These are phyloP conservation scores for Oenanthe melanoleuca DNA, from an alignment of 2,113 vertebrate species.

Conservation along the genomic window DNA sequence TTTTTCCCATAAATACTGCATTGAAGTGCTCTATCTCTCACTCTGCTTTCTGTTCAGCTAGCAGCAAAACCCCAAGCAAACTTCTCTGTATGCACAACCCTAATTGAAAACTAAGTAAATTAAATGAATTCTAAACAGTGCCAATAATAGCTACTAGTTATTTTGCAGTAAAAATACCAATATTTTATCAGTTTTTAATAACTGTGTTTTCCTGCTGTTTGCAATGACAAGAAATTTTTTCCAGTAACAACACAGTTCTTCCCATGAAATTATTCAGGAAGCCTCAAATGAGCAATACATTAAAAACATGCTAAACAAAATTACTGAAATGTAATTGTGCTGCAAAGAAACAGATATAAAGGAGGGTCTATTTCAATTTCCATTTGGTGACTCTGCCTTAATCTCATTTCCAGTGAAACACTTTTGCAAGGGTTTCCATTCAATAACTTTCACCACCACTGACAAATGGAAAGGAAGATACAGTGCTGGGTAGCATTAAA, in stretches of 20 bases:
- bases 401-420: neutral
- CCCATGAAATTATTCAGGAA: slow-evolving; percentile 5
- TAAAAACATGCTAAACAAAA: slow-evolving; percentile 9
- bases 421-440: neutral
- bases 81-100: neutral
- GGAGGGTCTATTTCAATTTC: neutral
- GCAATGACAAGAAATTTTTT: slow-evolving; percentile 3
- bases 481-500: neutral
- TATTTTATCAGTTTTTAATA: slow-evolving; percentile 45
- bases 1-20: slow-evolving; percentile 1
- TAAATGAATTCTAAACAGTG: neutral
- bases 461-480: neutral
- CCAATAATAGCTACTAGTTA: slow-evolving; percentile 33
- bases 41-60: neutral
- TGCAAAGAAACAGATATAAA: slow-evolving; percentile 20
- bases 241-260: slow-evolving; percentile 8
- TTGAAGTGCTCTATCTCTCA: neutral
- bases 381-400: neutral
- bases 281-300: neutral
- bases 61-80: slow-evolving; percentile 36
- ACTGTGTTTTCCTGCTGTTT: slow-evolving; percentile 27
- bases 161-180: slow-evolving; percentile 25
- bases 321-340: slow-evolving; percentile 35
- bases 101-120: slow-evolving; percentile 54
- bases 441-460: neutral